Base-by-base conservation (phyloP, 2,888 invertebrate species). In the Parascotia fuliginaria region DNA sequence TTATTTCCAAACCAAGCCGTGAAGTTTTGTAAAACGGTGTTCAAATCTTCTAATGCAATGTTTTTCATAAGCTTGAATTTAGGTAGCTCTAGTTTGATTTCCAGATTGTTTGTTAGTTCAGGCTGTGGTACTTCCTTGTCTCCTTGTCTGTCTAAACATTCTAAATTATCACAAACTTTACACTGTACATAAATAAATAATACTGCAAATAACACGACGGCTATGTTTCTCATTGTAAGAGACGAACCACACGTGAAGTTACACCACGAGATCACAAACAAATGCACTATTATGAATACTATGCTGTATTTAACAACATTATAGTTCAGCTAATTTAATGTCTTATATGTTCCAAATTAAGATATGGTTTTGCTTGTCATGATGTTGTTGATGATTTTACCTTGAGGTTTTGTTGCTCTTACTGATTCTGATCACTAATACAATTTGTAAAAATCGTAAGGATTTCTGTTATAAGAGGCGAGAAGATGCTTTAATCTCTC, bases 391-490 rank as follows among this genome's bases (percentile, higher is more conserved):
- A 44, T 55, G 50, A 24, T 50, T 27, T 79, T 63, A 75, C 85
- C 84, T 85, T 86, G 84, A 66, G 71, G 75, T 66, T 75, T 80
- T 77, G 78, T 80, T 80, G 71, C 70, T 74, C 64, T 52, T 53
- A 9, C 62, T 75, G 85, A 85, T 84, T 85, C 85, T 86, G 85
- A 80, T 72, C 65, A 66, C 77, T 77, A 73, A 65, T 65, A 66
- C 72, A 77, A 81, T 81, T 79, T 81, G 63, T 55, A 55, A 57
- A 65, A 63, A 71, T 76, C 68, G 64, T 52, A 65, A 58, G 69
- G 70, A 9, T 19, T 1, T 43, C 44, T 12, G 34, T 68, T 38
- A 38, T 33, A 38, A 19, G 16, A 41, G 46, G 32, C 43, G 67
- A 55, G 64, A 32, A 11, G n/a, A n/a, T n/a, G n/a, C n/a, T n/a